phyloP scores from a whole-genome alignment of 1,140 invertebrate genomes.

The Aphaenogaster rudis region DNA sequence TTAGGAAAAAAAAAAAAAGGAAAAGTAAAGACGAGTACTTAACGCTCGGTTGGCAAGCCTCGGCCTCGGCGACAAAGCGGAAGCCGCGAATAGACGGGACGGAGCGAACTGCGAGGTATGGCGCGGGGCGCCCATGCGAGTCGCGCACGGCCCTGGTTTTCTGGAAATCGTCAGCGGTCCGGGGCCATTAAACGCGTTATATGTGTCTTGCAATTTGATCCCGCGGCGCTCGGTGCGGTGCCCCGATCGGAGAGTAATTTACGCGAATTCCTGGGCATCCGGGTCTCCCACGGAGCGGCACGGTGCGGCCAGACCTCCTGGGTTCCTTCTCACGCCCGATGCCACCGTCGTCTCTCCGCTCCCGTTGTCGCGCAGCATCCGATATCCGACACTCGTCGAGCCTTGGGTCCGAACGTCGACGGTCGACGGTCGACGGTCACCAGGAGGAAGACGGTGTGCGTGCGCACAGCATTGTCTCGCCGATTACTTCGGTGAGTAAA shows the following conservation, averaged over 20 bases:
- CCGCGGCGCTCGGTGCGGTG: slow-evolving; percentile 78
- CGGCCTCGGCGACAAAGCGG: slow-evolving; percentile 28
- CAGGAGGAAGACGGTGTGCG: slow-evolving; percentile 38
- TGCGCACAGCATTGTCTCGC: slow-evolving; percentile 30
- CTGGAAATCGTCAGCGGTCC: slow-evolving; percentile 85
- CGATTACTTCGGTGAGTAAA: slow-evolving; percentile 39
- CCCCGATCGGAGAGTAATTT: slow-evolving; percentile 81
- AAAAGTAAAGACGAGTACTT: not conserved
- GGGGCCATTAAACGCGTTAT: slow-evolving; percentile 85
- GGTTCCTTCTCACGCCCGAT: slow-evolving; percentile 50
- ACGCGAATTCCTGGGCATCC: slow-evolving; percentile 77
- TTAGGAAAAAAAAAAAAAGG: not conserved
- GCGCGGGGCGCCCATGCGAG: slow-evolving; percentile 56
- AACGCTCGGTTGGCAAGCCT: slow-evolving; percentile 44
- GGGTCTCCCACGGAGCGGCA: slow-evolving; percentile 64
- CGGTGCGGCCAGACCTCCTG: slow-evolving; percentile 73
- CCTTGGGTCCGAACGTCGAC: slow-evolving; percentile 6
- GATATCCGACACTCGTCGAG: slow-evolving; percentile 43
- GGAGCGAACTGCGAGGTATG: not conserved
- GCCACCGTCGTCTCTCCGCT: slow-evolving; percentile 28
- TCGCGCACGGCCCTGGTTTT: slow-evolving; percentile 82
- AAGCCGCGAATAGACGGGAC: not conserved
- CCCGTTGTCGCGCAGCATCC: slow-evolving; percentile 44
- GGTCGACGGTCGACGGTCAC: slow-evolving; percentile 11
- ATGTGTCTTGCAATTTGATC: slow-evolving; percentile 85